Conservation (phyloP, 2,113 vertebrate species). For the Lycocorax pyrrhopterus region DNA sequence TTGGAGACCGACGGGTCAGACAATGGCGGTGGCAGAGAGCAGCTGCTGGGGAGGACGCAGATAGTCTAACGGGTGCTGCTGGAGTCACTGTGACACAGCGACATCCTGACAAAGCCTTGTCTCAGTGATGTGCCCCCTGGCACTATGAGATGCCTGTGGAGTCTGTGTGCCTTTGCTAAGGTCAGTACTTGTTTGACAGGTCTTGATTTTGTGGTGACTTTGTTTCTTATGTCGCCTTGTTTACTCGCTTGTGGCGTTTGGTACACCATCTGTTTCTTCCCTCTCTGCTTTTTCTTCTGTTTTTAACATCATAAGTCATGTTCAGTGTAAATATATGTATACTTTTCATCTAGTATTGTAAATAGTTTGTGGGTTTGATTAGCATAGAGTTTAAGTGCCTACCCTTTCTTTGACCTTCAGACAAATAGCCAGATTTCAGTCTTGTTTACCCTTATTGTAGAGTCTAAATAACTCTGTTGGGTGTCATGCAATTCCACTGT, state of each 20-base stretch:
- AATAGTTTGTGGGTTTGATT: not conserved
- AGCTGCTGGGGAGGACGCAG: not conserved
- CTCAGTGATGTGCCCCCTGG: not conserved
- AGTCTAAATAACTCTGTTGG: not conserved
- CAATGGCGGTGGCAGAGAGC: not conserved
- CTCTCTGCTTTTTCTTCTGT: not conserved
- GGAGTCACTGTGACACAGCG: not conserved
- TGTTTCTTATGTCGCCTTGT: conserved; percentile 41
- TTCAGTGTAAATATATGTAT: not conserved
- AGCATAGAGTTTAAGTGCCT: not conserved
- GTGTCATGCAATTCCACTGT: not conserved
- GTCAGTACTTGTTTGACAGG: conserved; percentile 1
- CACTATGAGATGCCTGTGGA: not conserved
- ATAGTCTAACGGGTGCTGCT: not conserved
- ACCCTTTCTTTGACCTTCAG: not conserved
- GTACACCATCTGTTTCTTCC: conserved; percentile 52
- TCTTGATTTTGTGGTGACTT: conserved; percentile 32
- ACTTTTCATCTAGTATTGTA: not conserved
- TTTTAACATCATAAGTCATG: not conserved
- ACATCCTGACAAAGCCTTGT: not conserved
- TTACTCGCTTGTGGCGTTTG: conserved; percentile 6
- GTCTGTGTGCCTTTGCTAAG: not conserved
- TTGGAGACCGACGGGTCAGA: not conserved
- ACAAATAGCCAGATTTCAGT: not conserved
- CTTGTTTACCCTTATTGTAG: not conserved